These are phyloP conservation scores for Orbicella faveolata DNA, from an alignment of 64 coral and sea anemone genomes.

Conservation along the genomic window DNA sequence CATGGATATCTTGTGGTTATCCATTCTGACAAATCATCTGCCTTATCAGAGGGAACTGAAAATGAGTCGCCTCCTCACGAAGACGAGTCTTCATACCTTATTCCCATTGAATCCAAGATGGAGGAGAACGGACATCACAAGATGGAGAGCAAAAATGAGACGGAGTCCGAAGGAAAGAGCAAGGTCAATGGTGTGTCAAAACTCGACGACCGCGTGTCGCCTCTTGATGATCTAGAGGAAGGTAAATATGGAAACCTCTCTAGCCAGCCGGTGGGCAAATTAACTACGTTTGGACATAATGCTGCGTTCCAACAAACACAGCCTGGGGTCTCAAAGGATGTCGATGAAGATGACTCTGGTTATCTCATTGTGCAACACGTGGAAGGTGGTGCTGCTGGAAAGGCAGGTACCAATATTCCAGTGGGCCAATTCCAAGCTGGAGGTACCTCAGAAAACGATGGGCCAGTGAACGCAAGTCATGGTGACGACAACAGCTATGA, in stretches of 20 bases:
- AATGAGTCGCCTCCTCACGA: background rate
- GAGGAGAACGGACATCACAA: background rate
- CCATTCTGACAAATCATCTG: background rate
- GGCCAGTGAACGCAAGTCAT: no score
- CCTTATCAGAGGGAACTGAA: background rate
- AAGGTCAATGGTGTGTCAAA: background rate
- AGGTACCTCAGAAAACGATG: background rate
- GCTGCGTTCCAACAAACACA: background rate
- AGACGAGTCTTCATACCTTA: conserved; percentile 7
- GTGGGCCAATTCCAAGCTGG: background rate
- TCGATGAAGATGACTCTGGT: background rate
- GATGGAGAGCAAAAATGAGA: background rate
- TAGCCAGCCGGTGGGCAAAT: background rate
- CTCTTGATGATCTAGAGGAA: no score
- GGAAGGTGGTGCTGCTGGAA: background rate
- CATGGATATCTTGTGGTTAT: conserved; percentile 1
- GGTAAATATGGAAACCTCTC: background rate
- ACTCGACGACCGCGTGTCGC: no score
- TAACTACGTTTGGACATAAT: background rate
- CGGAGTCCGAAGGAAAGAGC: background rate
- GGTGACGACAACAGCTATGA: background rate
- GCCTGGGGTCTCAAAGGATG: background rate
- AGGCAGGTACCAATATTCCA: background rate
- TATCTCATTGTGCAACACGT: background rate
- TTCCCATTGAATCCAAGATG: background rate